Base-by-base conservation (phyloP, 2,888 invertebrate species). In the Papilio gigon region DNA sequence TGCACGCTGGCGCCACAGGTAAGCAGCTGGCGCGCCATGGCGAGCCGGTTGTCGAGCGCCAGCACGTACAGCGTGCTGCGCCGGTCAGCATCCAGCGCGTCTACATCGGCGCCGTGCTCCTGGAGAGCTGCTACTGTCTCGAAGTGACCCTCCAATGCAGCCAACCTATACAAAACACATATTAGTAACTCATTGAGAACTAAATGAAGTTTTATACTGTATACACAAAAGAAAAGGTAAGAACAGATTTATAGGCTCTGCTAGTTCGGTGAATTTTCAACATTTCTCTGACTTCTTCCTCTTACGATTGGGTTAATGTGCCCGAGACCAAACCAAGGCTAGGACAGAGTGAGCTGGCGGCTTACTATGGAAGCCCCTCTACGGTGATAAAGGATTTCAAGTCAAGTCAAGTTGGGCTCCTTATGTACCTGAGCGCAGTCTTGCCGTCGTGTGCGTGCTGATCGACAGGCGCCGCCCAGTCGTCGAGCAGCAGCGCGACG, bases 31-130 rank as follows among this genome's bases (percentile, higher is more conserved):
- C 96, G 94, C 56, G 97, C 96, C 95, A 97, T 97, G 14, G 96
- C 95, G 73, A 97, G 86, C 72, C 97, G 93, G 88, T 97, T 97
- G 88, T 98, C 97, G 74, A 98, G 89, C 4, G 98, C 97, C 65
- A 98, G 92, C 66, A 98, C 96, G 85, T 99, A 98, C 30, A 99
- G 92, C 0, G 98, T 97, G 78, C 97, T 97, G 59, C 98, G 93
- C 0, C 97, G 96, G 86, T 99, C 98, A 0, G 98, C 97, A 88
- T 98, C 98, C 80, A 96, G 94, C 47, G 97, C 95, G 86, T 98
- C 96, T 1, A 96, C 94, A 86, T 97, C 97, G 6, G 97, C 97
- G 63, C 96, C 95, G 76, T 95, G 94, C 63, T 94, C 86, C 63
- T 95, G 85, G 65, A 98, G 89, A 62, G 95, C 92, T 61, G 94